Conservation (phyloP, 2,888 invertebrate genomes). For the Drosophila bunnanda region DNA sequence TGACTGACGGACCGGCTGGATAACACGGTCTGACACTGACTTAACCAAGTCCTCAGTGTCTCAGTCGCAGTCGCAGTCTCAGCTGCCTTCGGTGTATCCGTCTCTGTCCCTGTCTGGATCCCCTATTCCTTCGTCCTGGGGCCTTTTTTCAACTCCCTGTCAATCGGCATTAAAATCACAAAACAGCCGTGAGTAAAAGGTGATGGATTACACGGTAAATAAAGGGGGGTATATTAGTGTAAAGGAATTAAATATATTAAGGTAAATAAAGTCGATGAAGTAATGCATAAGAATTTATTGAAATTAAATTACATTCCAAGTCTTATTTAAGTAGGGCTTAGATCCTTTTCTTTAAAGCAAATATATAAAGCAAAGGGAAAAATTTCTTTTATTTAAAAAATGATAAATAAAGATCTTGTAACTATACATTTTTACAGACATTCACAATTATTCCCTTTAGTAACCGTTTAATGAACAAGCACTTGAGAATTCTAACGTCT, state of each 20-base stretch:
- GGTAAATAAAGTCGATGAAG: too few species aligned
- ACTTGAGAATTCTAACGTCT: too few species aligned
- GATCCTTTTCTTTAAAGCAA: too few species aligned
- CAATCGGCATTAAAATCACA: conserved; percentile 79
- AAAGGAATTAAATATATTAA: neutral
- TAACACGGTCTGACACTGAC: conserved; percentile 60
- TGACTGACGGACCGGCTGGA: conserved; percentile 44
- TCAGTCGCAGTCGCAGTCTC: conserved; percentile 7
- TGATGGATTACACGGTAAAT: conserved; percentile 24
- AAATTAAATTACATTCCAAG: too few species aligned
- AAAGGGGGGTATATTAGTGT: neutral
- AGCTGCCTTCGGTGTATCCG: conserved; percentile 19
- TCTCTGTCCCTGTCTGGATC: conserved; percentile 34
- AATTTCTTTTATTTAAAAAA: too few species aligned
- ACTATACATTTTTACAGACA: too few species aligned
- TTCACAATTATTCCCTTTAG: too few species aligned
- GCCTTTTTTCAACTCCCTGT: conserved; percentile 51
- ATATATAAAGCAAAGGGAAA: too few species aligned
- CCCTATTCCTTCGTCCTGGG: conserved; percentile 19
- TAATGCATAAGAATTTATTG: too few species aligned
- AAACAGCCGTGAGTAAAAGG: conserved; percentile 57
- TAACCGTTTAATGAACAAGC: too few species aligned
- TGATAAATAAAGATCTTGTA: too few species aligned
- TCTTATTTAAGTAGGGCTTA: too few species aligned
- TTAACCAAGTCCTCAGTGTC: conserved; percentile 30